Base-by-base conservation (phyloP, 2,797 vertebrate genomes). In the Acanthis flammea region DNA sequence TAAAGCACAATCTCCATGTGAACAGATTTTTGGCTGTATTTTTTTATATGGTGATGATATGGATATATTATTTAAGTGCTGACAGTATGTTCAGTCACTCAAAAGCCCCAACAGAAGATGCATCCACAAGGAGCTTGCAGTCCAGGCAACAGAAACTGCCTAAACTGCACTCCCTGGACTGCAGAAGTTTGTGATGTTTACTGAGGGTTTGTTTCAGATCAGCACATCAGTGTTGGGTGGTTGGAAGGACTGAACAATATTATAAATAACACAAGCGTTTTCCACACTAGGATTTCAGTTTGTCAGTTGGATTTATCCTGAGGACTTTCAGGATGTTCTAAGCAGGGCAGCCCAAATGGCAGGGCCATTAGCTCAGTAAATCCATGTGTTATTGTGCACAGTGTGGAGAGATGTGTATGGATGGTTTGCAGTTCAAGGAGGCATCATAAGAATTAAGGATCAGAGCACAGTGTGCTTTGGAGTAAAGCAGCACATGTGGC, bases 21-120 rank as follows among this genome's bases (percentile, higher is more conserved):
- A 92, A 85, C 80, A 88, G 83, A 79, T 82, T 89, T 87, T 87
- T 93, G 71, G 68, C 65, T 82, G 31, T 85, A 50, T 67, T 77
- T 95, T 94, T 95, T 94, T 51, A 86, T 91, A 77, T 70, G 71
- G 53, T 95, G 94, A 84, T 93, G 66, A 86, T 94, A 74, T 1
- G 2, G 91, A 54, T 90, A 15, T 90, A 67, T 94, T 91, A 72
- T 90, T 94, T 96, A 95, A 94, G 35, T 76, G 54, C 88, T 88
- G 55, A 44, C 87, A 88, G 62, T 86, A 76, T 86, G 51, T 71
- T 95, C 86, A 23, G 37, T 70, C 63, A 90, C 70, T 91, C 77
- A 33, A 55, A 91, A 83, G n/a, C 31, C 61, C 53, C 58, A 57
- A 22, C 25, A 84, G 79, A 96, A 89, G 78, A 68, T 72, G 9